Evolutionary conservation across 2,888 invertebrate species (phyloP), one percentile per base, ranked within the genome.

Genomic region (Kryphioiulus occultus): DNA sequence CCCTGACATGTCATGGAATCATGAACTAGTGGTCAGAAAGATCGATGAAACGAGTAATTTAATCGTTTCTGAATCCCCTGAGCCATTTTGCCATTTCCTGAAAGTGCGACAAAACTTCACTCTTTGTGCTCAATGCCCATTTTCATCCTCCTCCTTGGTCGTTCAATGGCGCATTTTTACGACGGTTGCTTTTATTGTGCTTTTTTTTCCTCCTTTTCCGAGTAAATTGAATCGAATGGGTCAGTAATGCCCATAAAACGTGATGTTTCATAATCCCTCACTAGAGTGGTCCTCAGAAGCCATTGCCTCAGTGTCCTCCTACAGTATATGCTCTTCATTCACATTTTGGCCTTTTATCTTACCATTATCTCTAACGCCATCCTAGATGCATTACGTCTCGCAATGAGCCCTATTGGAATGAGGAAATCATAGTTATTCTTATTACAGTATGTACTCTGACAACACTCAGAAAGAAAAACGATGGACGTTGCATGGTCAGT

Each of bases 1-100:
- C 68, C 68, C 26, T 68, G 68, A 68, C 68, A 68, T 68, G 68
- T 68, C 68, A 68, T 26, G 68, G 68, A 68, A 68, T 68, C 68
- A 26, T 68, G 68, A 68, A 68, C 68, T 26, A 26, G 68, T 68
- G 68, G 68, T 68, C 68, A 68, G 26, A 26, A 68, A 68, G 68
- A 68, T 68, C 68, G 68, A 68, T 68, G 68, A 68, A 26, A 68
- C 68, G 10, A 68, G 68, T 68, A 68, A 68, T 68, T 68, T 68
- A 68, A 68, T 68, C 68, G 68, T 68, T 68, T 68, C 68, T 68
- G 68, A 68, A 68, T 68, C 68, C 68, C 68, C 68, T 12, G 68
- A 68, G 68, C 68, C 68, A 68, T 68, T 68, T 68, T 68, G 68
- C 68, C 68, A 68, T 68, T 68, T 68, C 68, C 68, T 68, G 68